A percentile compares a stretch with the other conserved stretches of the same genome.
Conservation (phyloP, 2,888 invertebrate species). For the Cryptus armator region DNA sequence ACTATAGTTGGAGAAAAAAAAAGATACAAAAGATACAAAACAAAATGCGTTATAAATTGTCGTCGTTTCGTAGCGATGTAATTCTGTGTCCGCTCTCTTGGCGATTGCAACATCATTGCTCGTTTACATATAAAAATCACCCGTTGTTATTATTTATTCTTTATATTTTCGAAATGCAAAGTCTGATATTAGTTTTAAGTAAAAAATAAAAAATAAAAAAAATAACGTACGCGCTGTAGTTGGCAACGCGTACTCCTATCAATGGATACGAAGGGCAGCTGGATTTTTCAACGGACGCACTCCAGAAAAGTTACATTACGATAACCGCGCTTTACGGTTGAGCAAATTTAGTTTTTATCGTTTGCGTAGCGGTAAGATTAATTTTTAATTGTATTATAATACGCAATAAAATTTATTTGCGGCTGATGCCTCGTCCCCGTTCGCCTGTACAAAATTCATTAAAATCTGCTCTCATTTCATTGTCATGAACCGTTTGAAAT, state of each 20-base stretch:
- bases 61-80: not conserved
- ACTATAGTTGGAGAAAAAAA: not conserved
- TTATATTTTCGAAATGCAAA: constrained; percentile 51
- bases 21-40: not conserved
- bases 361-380: not conserved
- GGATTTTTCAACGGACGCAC: not conserved
- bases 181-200: constrained; percentile 63
- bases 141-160: constrained; percentile 42
- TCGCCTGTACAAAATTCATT: constrained; percentile 28
- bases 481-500: constrained; percentile 1
- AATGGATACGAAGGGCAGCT: not conserved
- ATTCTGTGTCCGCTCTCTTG: not conserved
- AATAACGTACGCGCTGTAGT: constrained; percentile 5
- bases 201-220: constrained; percentile 7
- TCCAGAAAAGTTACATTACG: not conserved
- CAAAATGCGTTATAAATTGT: constrained; percentile 6
- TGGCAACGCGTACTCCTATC: not conserved
- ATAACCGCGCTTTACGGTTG: constrained; percentile 8
- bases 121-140: not conserved
- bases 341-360: not conserved
- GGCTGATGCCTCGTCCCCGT: constrained; percentile 12
- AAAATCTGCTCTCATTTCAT: not conserved
- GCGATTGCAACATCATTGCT: constrained; percentile 5
- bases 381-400: constrained; percentile 10
- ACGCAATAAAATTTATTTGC: constrained; percentile 12